Evolutionary conservation across 1,140 invertebrate species (phyloP), one percentile per base, ranked within the genome.

Genomic region (Maconellicoccus hirsutus): DNA sequence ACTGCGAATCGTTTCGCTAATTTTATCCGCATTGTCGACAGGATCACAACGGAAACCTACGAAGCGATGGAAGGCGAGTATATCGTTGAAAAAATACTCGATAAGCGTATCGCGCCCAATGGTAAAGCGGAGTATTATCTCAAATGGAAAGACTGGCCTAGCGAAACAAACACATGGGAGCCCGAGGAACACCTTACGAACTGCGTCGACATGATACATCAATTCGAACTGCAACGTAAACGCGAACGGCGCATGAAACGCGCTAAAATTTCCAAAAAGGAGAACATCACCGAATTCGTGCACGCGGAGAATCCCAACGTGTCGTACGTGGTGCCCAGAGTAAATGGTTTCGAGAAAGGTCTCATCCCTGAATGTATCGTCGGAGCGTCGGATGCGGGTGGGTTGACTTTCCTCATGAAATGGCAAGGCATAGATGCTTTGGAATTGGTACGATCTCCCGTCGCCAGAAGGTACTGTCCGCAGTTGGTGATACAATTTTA

Each of bases 401-500:
- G 94, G 79, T 80, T 98, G 0, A 96, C 97, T 92, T 97, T 98
- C 79, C 82, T 98, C 0, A 96, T 98, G 89, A 98, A 98, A 80
- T 98, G 94, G 94, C 71, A 75, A 63, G 74, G 71, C 22, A 39
- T 63, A 10, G 94, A 97, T 79, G 94, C 98, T 78, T 94, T 94
- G 0, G 95, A 98, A 79, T 79, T 98, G 27, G 94, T 98, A 1
- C 89, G 93, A 12, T 91, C 95, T 0, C 86, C 91, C 76, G 86
- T 93, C 76, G 95, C 94, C 0, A 98, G 98, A 79, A 84, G 90
- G 0, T 87, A 88, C 71, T 98, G 94, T 79, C 95, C 95, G 7
- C 94, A 98, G 79, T 89, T 97, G 66, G 95, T 98, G 0, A 98
- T 98, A 70, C 87, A 90, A 76, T 98, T 98, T 78, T 98, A 98